Evolutionary conservation across 2,888 invertebrate species (phyloP).

Genomic region (Coleophora flavipennella): DNA sequence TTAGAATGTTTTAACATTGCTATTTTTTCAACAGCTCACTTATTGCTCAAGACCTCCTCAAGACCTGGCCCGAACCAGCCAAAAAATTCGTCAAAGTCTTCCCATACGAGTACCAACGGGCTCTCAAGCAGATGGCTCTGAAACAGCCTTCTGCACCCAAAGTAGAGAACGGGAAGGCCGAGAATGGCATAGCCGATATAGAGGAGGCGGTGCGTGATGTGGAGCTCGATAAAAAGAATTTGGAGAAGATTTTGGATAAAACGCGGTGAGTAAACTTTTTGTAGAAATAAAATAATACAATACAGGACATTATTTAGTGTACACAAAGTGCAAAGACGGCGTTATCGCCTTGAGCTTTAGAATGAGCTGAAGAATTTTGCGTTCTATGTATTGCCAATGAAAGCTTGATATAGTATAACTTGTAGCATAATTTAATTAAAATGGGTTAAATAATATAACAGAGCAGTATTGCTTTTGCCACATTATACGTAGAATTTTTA

Average conservation of each 20-base stretch:
- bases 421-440: no score
- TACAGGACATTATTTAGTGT: no score
- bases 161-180: slow-evolving; percentile 39
- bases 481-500: no score
- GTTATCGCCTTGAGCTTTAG: no score
- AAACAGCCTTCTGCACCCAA: slow-evolving; percentile 26
- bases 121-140: slow-evolving; percentile 78
- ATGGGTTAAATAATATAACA: no score
- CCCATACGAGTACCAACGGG: slow-evolving; percentile 96
- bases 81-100: slow-evolving; percentile 94
- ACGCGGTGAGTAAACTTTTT: slow-evolving; percentile 61
- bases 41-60: slow-evolving; percentile 84
- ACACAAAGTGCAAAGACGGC: no score
- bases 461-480: no score
- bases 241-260: slow-evolving; percentile 87
- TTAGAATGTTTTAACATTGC: no score
- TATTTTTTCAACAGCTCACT: slow-evolving; percentile 67
- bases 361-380: no score
- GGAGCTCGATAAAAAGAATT: slow-evolving; percentile 82
- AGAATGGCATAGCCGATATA: slow-evolving; percentile 79
- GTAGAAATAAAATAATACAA: background rate
- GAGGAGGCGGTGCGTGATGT: slow-evolving; percentile 90
- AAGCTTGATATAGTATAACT: no score
- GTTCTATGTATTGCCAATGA: no score
- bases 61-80: slow-evolving; percentile 84